Percentiles rank a stretch among this genome's conserved stretches.
phyloP scores from a whole-genome alignment of 2,888 invertebrate genomes.

The Bembecia ichneumoniformis region DNA sequence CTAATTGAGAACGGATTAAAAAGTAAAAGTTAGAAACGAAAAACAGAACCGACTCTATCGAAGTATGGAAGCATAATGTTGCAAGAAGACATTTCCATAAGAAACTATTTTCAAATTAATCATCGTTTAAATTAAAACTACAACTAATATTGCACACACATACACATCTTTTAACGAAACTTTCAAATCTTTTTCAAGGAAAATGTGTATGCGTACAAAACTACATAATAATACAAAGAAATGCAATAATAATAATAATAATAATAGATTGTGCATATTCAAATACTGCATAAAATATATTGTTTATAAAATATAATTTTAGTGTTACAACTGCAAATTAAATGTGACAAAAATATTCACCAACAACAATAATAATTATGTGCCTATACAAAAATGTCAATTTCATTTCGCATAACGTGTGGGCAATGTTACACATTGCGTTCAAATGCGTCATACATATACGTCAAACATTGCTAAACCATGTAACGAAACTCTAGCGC shows the following conservation, averaged over 20 bases:
- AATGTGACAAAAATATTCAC: slow-evolving; percentile 44
- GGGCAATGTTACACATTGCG: slow-evolving; percentile 59
- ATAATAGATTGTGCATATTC: slow-evolving; percentile 61
- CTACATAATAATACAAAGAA: slow-evolving; percentile 54
- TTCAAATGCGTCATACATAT: slow-evolving; percentile 11
- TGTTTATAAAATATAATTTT: slow-evolving; percentile 63
- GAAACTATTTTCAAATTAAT: too few relatives aligned
- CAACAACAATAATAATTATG: slow-evolving; percentile 28
- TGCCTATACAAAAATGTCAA: slow-evolving; percentile 16
- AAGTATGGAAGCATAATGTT: slow-evolving; percentile 46
- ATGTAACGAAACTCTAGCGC: slow-evolving; percentile 52
- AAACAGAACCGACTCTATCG: slow-evolving; percentile 44
- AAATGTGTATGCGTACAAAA: slow-evolving; percentile 70
- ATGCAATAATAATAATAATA: slow-evolving; percentile 50
- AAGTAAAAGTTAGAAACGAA: slow-evolving; percentile 33
- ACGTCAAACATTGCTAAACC: slow-evolving; percentile 23
- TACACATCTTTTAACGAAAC: slow-evolving; percentile 63
- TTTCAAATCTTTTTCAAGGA: slow-evolving; percentile 39
- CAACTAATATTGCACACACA: slow-evolving; percentile 73
- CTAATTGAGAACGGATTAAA: slow-evolving; percentile 31
- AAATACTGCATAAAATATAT: slow-evolving; percentile 65
- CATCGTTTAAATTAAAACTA: slow-evolving; percentile 40
- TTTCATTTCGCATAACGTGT: too few relatives aligned
- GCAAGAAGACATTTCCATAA: too few relatives aligned
- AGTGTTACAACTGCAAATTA: slow-evolving; percentile 62